A percentile compares a stretch with the other conserved stretches of the same genome.
Conservation (phyloP, 2,113 vertebrate genomes). For the Haemorhous mexicanus region DNA sequence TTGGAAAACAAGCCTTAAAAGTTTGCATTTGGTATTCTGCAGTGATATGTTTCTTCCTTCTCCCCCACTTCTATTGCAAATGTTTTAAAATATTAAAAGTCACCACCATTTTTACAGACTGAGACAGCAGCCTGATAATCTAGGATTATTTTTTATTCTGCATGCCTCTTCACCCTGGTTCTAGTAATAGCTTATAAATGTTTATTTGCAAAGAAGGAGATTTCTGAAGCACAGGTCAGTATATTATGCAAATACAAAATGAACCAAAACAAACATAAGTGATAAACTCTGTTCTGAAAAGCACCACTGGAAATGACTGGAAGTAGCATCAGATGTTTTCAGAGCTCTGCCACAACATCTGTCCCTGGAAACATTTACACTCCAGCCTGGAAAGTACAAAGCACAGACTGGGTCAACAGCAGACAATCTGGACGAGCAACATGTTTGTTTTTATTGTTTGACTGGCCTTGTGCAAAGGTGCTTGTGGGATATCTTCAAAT, state of each 20-base stretch:
- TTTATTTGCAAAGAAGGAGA: not conserved
- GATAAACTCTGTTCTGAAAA: not conserved
- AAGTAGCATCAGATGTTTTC: conserved; percentile 16
- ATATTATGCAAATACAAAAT: not conserved
- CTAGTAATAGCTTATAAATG: not conserved
- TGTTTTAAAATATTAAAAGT: not conserved
- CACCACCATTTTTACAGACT: not conserved
- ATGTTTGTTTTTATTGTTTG: conserved; percentile 49
- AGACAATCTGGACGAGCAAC: conserved; percentile 36
- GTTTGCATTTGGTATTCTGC: not conserved
- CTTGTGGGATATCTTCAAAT: not conserved
- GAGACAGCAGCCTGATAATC: not conserved
- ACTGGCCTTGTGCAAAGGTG: conserved; percentile 36
- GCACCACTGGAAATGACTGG: not conserved
- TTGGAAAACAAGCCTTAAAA: not conserved
- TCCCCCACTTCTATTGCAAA: not conserved
- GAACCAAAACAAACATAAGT: not conserved
- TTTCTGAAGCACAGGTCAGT: not conserved
- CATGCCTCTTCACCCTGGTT: not conserved
- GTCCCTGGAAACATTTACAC: conserved; percentile 47
- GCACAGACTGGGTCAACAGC: conserved; percentile 55
- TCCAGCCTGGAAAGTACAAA: conserved; percentile 16
- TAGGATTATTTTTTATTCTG: not conserved
- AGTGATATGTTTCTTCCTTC: not conserved
- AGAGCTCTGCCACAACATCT: conserved; percentile 9